Evolutionary conservation across 2,888 invertebrate species (phyloP).

Genomic region (Zele albiditarsus): DNA sequence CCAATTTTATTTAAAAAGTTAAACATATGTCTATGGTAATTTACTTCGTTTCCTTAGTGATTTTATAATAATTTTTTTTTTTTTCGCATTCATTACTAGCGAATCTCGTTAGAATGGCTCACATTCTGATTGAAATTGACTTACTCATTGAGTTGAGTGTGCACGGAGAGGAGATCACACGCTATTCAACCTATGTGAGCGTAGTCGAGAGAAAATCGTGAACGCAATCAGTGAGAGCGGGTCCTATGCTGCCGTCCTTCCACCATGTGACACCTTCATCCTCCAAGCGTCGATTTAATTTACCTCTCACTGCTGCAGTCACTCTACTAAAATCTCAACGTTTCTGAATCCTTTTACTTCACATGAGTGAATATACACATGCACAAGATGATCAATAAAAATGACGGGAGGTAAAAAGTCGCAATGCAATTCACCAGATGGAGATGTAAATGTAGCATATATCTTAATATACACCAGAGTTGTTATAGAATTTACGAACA

Average conservation of each 20-base stretch:
- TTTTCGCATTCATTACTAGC: background rate
- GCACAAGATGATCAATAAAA: too few relatives aligned
- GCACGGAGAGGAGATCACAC: background rate
- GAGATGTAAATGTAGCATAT: too few relatives aligned
- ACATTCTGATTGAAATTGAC: conserved; percentile 28
- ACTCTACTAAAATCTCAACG: background rate
- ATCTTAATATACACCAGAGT: too few relatives aligned
- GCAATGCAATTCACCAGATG: too few relatives aligned
- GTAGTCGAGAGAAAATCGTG: conserved; percentile 14
- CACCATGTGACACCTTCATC: conserved; percentile 29
- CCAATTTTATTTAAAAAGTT: too few relatives aligned
- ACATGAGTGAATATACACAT: background rate
- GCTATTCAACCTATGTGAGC: background rate
- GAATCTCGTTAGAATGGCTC: background rate
- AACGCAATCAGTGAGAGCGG: conserved; percentile 32
- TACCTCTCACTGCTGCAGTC: conserved; percentile 1
- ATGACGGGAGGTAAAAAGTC: too few relatives aligned
- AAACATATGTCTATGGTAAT: too few relatives aligned
- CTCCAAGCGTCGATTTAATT: conserved; percentile 34
- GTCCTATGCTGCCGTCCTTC: background rate
- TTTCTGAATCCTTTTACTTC: background rate
- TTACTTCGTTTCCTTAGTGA: background rate
- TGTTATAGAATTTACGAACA: too few relatives aligned
- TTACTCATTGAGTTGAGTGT: conserved; percentile 8
- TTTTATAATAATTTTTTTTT: background rate